A percentile compares a stretch with the other conserved stretches of the same genome.
Conservation (phyloP, 2,888 invertebrate genomes). For the Mantis religiosa region DNA sequence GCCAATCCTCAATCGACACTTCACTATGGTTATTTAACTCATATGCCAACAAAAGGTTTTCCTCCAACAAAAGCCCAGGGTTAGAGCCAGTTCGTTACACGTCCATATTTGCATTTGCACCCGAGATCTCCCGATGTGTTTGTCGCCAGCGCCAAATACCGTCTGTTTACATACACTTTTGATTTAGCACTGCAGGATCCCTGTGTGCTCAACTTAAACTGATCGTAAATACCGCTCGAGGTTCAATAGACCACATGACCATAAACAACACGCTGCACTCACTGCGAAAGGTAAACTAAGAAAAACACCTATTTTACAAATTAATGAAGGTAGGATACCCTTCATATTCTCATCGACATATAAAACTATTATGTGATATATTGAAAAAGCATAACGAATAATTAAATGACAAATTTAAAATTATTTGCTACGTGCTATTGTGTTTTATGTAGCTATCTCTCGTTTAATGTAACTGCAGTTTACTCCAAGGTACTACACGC, state of each 20-base stretch:
- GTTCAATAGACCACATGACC: background rate
- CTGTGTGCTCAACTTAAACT: background rate
- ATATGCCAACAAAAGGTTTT: background rate
- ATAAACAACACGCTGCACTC: background rate
- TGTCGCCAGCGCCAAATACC: background rate
- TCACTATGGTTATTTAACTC: too few species aligned
- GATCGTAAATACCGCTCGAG: background rate
- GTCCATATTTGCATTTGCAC: background rate
- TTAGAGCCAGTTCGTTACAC: background rate
- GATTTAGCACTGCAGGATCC: background rate
- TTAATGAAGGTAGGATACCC: too few species aligned
- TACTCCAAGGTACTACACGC: too few species aligned
- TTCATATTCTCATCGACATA: too few species aligned
- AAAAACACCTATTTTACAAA: background rate
- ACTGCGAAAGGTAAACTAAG: background rate
- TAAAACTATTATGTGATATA: too few species aligned
- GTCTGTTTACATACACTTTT: background rate
- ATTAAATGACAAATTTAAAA: too few species aligned
- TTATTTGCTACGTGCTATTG: too few species aligned
- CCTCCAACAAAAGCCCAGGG: background rate
- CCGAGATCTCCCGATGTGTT: background rate
- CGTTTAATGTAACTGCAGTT: too few species aligned
- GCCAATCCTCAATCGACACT: background rate
- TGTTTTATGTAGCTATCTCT: too few species aligned
- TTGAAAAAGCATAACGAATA: too few species aligned